Evolutionary conservation across 2,888 invertebrate species (phyloP), one percentile per base, ranked within the genome.

Genomic region (Eilema depressum): DNA sequence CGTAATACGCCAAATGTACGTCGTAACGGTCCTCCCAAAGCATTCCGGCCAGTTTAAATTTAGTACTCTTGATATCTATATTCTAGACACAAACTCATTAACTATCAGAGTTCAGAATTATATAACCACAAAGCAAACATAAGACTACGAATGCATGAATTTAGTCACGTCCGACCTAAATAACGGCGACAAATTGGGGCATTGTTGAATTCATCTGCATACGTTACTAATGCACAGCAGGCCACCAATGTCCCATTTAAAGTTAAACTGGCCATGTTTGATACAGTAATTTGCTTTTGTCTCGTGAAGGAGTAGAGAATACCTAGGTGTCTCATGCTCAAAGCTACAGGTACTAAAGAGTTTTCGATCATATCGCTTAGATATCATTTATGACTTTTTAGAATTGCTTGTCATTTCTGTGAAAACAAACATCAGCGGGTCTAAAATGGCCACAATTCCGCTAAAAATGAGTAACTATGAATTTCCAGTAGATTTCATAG

Each of bases 121-220:
- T 53, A 8, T 10, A 53, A 20, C 20, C 53, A n/a, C 53, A n/a
- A 0, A 53, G 10, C n/a, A 53, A 53, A 53, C n/a, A 53, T 53
- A 53, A 10, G n/a, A 17, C 37, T 73, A 68, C 59, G 53, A 68
- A 70, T 76, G 69, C 65, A 68, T 69, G 8, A 69, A 68, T 79
- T 74, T 72, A 56, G 70, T 75, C 75, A 77, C 77, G 75, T 75
- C 62, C 68, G 28, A 30, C 26, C 70, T 67, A 73, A 79, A 72
- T 70, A 68, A 68, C 60, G 70, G 62, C 26, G 63, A 67, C 71
- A 70, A 78, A 70, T 78, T 71, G 61, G 67, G 68, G 20, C 70
- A 61, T 57, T 25, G 56, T 61, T 68, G 66, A 66, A 79, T 79
- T 62, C 64, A 75, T 77, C 71, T 79, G 72, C 73, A 70, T 75